Conservation (phyloP, 2,888 invertebrate genomes). For the Agrilus mali region DNA sequence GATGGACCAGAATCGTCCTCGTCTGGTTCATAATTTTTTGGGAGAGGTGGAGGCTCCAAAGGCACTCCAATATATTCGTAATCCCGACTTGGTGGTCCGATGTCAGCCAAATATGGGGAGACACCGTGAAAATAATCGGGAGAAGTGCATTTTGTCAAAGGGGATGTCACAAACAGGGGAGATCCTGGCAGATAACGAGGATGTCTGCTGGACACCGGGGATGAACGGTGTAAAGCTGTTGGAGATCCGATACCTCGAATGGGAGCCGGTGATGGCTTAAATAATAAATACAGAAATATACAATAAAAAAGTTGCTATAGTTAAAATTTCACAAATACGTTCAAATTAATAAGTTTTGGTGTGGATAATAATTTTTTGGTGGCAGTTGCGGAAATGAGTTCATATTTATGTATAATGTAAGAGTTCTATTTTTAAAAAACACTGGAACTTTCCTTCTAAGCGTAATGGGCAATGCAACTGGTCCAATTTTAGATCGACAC, state of each 20-base stretch:
- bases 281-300: constrained; percentile 7
- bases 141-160: constrained; percentile 12
- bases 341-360: no score
- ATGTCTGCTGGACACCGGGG: constrained; percentile 26
- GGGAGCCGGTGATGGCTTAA: constrained; percentile 40
- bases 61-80: constrained; percentile 65
- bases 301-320: no score
- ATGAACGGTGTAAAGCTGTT: constrained; percentile 43
- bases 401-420: no score
- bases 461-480: constrained; percentile 2
- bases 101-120: constrained; percentile 24
- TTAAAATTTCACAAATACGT: no score
- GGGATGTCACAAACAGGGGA: constrained; percentile 8
- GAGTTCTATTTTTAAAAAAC: constrained; percentile 1
- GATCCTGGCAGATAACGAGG: constrained; percentile 20
- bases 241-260: constrained; percentile 31
- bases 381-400: no score
- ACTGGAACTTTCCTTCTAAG: no score
- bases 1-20: constrained; percentile 72
- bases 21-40: constrained; percentile 39
- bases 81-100: constrained; percentile 40
- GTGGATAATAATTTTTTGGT: no score
- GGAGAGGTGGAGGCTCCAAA: constrained; percentile 44
- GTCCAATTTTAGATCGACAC: background rate
- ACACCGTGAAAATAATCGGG: constrained; percentile 28